These are phyloP conservation scores for Morelia viridis DNA, from an alignment of 2,797 vertebrate species.

Conservation along the genomic window DNA sequence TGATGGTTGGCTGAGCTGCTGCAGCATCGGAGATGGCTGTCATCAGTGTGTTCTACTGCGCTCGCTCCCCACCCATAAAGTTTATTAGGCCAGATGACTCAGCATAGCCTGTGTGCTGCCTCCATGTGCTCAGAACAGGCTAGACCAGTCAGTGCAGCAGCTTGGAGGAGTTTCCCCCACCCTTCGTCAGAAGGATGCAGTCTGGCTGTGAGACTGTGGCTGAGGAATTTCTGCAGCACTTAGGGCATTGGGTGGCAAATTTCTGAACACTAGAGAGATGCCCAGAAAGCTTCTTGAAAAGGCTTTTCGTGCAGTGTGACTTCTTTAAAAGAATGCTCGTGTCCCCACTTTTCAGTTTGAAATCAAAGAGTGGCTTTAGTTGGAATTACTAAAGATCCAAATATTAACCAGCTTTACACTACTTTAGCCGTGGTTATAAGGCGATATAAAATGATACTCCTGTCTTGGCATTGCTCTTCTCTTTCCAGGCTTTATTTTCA, in stretches of 20 bases:
- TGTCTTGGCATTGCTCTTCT: not conserved
- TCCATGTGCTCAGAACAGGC: constrained; percentile 6
- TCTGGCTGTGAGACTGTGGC: not conserved
- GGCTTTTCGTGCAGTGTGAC: not conserved
- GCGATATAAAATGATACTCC: no score
- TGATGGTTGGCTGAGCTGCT: not conserved
- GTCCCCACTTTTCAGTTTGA: not conserved
- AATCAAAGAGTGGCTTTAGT: not conserved
- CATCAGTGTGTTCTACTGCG: not conserved
- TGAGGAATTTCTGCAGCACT: not conserved
- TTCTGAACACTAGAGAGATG: not conserved
- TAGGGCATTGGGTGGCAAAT: no score
- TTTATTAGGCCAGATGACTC: constrained; percentile 29
- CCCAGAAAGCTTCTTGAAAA: not conserved
- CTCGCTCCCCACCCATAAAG: not conserved
- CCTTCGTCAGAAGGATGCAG: not conserved
- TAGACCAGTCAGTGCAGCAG: not conserved
- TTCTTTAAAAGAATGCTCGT: not conserved
- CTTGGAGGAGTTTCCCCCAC: no score
- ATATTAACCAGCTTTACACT: no score
- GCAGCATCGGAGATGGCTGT: not conserved
- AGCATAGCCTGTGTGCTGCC: not conserved
- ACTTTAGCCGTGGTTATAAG: no score
- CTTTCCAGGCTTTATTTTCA: not conserved
- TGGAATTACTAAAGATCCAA: not conserved